Conservation (phyloP, 2,888 invertebrate species). For the Arctia plantaginis region DNA sequence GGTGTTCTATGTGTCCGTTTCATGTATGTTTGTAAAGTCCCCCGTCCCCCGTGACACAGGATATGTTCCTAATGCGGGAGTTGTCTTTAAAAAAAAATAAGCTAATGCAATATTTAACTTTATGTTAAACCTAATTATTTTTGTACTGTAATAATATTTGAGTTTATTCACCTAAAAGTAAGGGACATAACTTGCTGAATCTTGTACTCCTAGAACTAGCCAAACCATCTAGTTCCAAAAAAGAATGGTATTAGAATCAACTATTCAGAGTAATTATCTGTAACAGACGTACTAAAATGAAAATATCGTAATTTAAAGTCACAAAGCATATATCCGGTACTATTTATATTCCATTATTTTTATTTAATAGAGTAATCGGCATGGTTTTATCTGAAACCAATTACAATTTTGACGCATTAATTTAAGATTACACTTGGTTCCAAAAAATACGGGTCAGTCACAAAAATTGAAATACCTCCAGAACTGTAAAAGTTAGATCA, state of each 20-base stretch:
- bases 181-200: too few relatives aligned
- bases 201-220: background rate
- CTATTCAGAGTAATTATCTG: background rate
- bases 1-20: too few relatives aligned
- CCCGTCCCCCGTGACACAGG: too few relatives aligned
- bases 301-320: background rate
- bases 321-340: conserved; percentile 9
- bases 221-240: background rate
- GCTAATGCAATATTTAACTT: background rate
- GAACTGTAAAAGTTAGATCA: too few relatives aligned
- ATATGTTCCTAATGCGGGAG: too few relatives aligned
- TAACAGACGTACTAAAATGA: background rate
- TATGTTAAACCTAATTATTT: background rate
- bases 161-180: background rate
- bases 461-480: too few relatives aligned
- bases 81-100: too few relatives aligned
- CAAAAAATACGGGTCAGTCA: too few relatives aligned
- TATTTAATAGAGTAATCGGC: conserved; percentile 32
- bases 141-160: background rate
- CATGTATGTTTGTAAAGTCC: too few relatives aligned
- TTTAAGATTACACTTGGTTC: too few relatives aligned
- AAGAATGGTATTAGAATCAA: background rate
- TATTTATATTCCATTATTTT: conserved; percentile 31
- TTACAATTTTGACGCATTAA: conserved; percentile 43
- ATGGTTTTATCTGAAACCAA: conserved; percentile 38